Evolutionary conservation across 2,797 vertebrate species (phyloP), one percentile per base, ranked within the genome.

Genomic region (Betta splendens): DNA sequence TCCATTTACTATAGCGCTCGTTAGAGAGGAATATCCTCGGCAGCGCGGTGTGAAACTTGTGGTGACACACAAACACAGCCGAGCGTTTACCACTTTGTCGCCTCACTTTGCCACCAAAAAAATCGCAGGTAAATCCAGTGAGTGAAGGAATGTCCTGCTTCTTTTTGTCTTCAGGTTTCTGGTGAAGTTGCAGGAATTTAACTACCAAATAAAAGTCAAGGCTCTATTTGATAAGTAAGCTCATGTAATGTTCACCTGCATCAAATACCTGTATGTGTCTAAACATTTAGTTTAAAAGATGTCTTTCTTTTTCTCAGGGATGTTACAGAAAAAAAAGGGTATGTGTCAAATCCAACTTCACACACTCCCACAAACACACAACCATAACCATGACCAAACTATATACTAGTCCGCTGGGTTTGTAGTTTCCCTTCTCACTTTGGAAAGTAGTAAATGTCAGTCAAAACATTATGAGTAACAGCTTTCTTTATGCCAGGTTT

Each of bases 161-260:
- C 46, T 49, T 17, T 33, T 6, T 20, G 25, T 8, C 5, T 46
- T 25, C 79, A 99, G 97, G 50, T 86, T 98, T 65, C 89, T 99
- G 89, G 95, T 98, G 86, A 98, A 95, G 66, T 87, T 99, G 60
- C 94, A 92, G 39, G 97, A 99, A 65, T 85, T 98, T 46, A 98
- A 98, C 87, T 98, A 98, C 83, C 96, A 96, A 40, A 87, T 99
- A 53, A 96, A 96, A 85, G 97, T 99, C 51, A 98, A 96, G 75
- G 94, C 94, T 7, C 37, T 92, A 13, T 95, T 98, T 84, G 97
- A 99, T 61, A 99, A 99, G 97, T 98, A 93, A 25, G 97, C 83
- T 20, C 4, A 3, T n/a, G 10, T 18, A 3, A 11, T 8, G 1
- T 12, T 25, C 12, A n/a, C 18, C 0, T 7, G 9, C 47, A 3